Evolutionary conservation across 2,113 vertebrate genomes (phyloP), one percentile per base, ranked within the genome.

Genomic region (Cochlearius cochlearius): DNA sequence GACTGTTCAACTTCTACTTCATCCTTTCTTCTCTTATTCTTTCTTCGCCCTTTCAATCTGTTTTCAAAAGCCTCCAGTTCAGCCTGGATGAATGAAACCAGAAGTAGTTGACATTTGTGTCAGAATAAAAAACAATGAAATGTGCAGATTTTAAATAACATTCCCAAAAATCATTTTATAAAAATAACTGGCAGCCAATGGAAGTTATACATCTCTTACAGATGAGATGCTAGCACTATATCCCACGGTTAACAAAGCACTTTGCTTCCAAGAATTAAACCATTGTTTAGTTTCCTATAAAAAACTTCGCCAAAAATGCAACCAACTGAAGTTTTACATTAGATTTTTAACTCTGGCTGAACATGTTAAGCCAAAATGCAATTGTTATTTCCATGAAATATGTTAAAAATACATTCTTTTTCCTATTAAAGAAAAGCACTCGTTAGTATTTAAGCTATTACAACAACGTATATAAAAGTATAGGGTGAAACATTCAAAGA

Each of bases 31-130:
- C 97, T 98, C 97, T 98, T 99, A 73, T 98, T 99, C 98, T 99
- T 98, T 56, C 99, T 97, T 75, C 98, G 98, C 6, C 99, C 99
- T 96, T 99, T 99, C 95, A 99, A 98, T 34, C 99, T 98, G 94
- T 99, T 99, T 98, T 99, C 99, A 92, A 99, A 99, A 66, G 99
- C 99, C 95, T 99, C 99, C 92, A 99, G 97, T 98, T 99, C 99
- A 95, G 99, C 99, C 99, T 99, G 96, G 71, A 96, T 43, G 52
- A 82, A 94, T 62, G 88, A 94, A 97, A 95, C 55, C 20, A 97
- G 18, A 69, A 58, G 68, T 2, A 86, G 72, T 9, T 79, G 43
- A 71, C 49, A 18, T 58, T 67, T 52, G 21, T 20, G 21, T 74
- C 41, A 78, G 56, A 84, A 87, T 77, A 50, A 67, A 91, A 88